Base-by-base conservation (phyloP, 2,888 invertebrate species). In the Herminia tarsipennalis region DNA sequence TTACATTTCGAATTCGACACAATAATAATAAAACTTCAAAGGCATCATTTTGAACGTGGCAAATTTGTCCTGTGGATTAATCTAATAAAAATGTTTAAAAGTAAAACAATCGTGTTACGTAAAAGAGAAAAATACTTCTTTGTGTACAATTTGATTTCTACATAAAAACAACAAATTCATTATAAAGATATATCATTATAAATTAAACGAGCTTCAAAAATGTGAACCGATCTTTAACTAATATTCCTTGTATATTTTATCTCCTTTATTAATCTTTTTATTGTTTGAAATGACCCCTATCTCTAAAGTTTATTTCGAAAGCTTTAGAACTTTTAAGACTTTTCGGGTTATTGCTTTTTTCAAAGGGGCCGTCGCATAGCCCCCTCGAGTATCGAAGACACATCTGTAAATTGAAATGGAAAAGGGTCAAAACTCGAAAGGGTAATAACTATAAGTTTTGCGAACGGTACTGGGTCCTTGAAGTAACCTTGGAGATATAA, bases 401-500 rank as follows among this genome's bases (percentile, higher is more conserved):
- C 78, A 83, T 83, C 75, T 78, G 76, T 78, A 84, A 84, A 84
- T 83, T 85, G 84, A 84, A 84, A 85, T 79, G 69, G 83, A 84
- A 83, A 81, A 81, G 81, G 84, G 83, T 78, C 76, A 73, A 77
- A 79, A 78, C 76, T 81, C 76, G 75, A 76, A 78, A 75, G 74
- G 64, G 78, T 63, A 76, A 79, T 77, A 80, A 78, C 78, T 77
- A 76, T 76, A 80, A 77, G 75, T 75, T 80, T 77, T 73, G 66
- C 62, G 71, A 70, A 70, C 66, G 73, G 70, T 62, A 48, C 56
- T 55, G 50, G 47, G 56, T 56, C 61, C 58, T 66, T 61, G 58
- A 44, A 44, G 39, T 63, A 52, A 60, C 60, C 50, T 64, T 57
- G 42, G 21, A 5, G 13, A 34, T 59, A 44, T 52, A 46, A 47